phyloP scores from a whole-genome alignment of 2,888 invertebrate species.

The Sphaerolaimus hirsutus region DNA sequence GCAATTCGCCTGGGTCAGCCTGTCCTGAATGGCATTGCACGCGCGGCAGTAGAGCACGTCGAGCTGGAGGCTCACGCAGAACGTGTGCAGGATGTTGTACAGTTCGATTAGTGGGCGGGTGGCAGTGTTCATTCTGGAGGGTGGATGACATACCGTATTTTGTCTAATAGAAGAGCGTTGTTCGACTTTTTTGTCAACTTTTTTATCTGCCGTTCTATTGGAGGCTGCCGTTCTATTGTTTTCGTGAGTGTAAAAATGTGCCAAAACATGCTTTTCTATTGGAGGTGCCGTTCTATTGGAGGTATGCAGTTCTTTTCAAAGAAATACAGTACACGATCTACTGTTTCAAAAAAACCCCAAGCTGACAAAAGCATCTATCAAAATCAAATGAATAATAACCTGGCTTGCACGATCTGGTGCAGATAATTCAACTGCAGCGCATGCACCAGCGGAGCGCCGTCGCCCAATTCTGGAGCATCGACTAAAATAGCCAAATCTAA shows the following conservation, averaged over 20 bases:
- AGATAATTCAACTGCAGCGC: conserved; percentile 57
- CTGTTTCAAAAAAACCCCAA: too few relatives aligned
- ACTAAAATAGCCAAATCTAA: conserved; percentile 81
- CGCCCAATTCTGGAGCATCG: conserved; percentile 67
- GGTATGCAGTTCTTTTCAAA: too few relatives aligned
- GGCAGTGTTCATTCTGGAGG: neutral
- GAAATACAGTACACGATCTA: too few relatives aligned
- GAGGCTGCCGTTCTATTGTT: too few relatives aligned
- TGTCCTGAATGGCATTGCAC: conserved; percentile 49
- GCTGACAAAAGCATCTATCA: too few relatives aligned
- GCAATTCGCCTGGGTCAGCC: conserved; percentile 41
- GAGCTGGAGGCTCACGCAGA: conserved; percentile 78
- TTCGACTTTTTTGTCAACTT: too few relatives aligned
- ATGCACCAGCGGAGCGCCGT: conserved; percentile 83
- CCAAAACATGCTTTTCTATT: too few relatives aligned
- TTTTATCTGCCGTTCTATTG: too few relatives aligned
- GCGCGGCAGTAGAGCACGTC: conserved; percentile 42
- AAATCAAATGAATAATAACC: conserved; percentile 2
- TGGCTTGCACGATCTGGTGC: conserved; percentile 68
- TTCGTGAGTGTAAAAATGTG: too few relatives aligned
- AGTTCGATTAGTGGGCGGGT: conserved; percentile 9
- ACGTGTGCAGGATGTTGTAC: conserved; percentile 32
- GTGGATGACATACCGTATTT: too few relatives aligned
- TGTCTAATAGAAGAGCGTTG: too few relatives aligned
- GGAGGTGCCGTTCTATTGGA: too few relatives aligned